phyloP scores from a whole-genome alignment of 2,888 invertebrate genomes.

The Tipula vernalis region DNA sequence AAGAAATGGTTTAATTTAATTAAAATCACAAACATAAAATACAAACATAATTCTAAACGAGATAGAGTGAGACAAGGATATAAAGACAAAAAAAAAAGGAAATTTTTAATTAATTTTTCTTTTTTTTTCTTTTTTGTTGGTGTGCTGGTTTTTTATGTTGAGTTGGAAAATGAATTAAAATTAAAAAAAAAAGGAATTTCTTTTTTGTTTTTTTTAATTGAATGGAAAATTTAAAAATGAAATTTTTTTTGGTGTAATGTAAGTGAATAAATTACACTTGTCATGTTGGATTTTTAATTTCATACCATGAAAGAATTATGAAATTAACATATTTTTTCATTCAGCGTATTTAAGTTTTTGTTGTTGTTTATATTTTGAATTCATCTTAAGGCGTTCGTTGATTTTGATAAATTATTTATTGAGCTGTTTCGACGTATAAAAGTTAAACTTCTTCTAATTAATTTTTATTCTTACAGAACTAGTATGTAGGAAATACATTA shows the following conservation, averaged over 20 bases:
- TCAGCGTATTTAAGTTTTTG: background rate
- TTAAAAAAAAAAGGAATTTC: background rate
- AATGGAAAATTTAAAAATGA: background rate
- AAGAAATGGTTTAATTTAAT: background rate
- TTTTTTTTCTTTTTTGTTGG: background rate
- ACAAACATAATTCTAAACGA: background rate
- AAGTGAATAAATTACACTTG: background rate
- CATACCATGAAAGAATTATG: background rate
- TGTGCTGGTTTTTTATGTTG: background rate
- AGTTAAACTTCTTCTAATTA: no score
- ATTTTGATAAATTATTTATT: background rate
- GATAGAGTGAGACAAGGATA: background rate
- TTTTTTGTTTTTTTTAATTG: background rate
- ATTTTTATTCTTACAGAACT: no score
- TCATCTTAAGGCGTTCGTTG: background rate
- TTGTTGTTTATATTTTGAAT: background rate
- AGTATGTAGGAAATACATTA: no score
- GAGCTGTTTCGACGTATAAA: background rate
- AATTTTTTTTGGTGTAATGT: background rate
- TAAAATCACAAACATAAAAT: background rate
- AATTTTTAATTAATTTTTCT: background rate
- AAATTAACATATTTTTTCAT: background rate
- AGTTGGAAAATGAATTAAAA: background rate
- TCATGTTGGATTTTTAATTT: background rate
- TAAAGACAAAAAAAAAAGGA: background rate